A percentile compares a stretch with the other conserved stretches of the same genome.
Conservation (phyloP, 2,888 invertebrate species). For the Epicampocera succincta region DNA sequence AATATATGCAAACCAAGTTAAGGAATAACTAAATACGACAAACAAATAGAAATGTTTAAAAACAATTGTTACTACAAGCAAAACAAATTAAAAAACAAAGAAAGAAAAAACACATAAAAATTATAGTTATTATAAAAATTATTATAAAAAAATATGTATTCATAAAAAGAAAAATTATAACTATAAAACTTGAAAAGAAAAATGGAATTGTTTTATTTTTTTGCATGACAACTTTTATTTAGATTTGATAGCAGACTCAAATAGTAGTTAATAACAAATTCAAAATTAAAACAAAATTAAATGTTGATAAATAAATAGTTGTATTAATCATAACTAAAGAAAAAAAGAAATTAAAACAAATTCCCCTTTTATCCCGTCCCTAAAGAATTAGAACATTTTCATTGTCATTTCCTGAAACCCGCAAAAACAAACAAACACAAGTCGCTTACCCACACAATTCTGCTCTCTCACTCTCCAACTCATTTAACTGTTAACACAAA, state of each 20-base stretch:
- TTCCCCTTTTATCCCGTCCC: constrained; percentile 36
- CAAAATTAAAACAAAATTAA: constrained; percentile 64
- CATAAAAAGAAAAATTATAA: constrained; percentile 52
- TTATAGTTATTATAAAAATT: constrained; percentile 26
- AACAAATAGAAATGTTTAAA: constrained; percentile 37
- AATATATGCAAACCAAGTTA: constrained; percentile 16
- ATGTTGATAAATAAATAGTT: constrained; percentile 57
- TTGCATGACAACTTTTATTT: constrained; percentile 63
- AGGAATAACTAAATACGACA: constrained; percentile 9
- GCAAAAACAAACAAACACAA: background rate
- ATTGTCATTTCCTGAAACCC: constrained; percentile 10
- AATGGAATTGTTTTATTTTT: constrained; percentile 67
- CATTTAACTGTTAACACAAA: background rate
- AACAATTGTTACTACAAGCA: constrained; percentile 51
- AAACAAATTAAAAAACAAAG: constrained; percentile 45
- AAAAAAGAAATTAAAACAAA: background rate
- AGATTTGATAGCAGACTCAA: constrained; percentile 45
- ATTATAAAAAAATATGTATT: constrained; percentile 39
- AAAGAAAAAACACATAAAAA: background rate
- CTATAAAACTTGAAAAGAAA: constrained; percentile 26
- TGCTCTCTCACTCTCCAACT: background rate
- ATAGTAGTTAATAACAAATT: constrained; percentile 52
- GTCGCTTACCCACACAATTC: no score
- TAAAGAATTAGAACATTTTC: background rate
- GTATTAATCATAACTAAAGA: constrained; percentile 9